Percentiles rank a stretch among this genome's conserved stretches.
These are phyloP conservation scores for Ennomos fuscantarius DNA, from an alignment of 2,888 invertebrate species.

Conservation along the genomic window DNA sequence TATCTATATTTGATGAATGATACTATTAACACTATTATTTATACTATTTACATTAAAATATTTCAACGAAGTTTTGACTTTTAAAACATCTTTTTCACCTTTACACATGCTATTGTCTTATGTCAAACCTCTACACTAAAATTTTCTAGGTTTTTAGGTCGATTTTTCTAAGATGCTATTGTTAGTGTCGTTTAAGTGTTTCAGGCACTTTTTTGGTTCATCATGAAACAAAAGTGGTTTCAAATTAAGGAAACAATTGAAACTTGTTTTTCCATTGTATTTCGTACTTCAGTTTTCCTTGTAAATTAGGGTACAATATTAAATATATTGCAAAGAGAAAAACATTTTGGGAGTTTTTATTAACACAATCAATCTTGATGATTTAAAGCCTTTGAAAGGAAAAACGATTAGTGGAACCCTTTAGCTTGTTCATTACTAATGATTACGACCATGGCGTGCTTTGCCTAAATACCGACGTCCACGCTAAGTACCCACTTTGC, in stretches of 20 bases:
- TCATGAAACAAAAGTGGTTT: slow-evolving; percentile 1
- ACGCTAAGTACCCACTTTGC: not conserved
- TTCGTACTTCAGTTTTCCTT: not conserved
- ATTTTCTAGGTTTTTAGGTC: slow-evolving; percentile 11
- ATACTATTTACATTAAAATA: too few relatives aligned
- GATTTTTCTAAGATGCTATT: not conserved
- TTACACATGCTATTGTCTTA: slow-evolving; percentile 3
- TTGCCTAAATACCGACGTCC: slow-evolving; percentile 45
- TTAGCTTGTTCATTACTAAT: slow-evolving; percentile 43
- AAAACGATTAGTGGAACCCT: slow-evolving; percentile 42
- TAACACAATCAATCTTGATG: slow-evolving; percentile 15
- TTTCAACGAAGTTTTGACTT: not conserved
- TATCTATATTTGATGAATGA: slow-evolving; percentile 4
- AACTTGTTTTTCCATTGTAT: not conserved
- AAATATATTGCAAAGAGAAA: not conserved
- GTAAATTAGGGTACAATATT: not conserved
- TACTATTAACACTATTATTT: too few relatives aligned
- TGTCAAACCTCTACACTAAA: not conserved
- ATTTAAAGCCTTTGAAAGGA: slow-evolving; percentile 27
- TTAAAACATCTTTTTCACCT: slow-evolving; percentile 5
- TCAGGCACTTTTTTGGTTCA: not conserved
- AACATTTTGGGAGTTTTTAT: slow-evolving; percentile 2
- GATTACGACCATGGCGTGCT: slow-evolving; percentile 42
- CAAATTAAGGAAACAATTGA: slow-evolving; percentile 5
- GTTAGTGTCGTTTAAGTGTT: slow-evolving; percentile 4